Percentiles rank a stretch among this genome's conserved stretches.
Conservation (phyloP, 2,888 invertebrate species). For the Trachelus iudaicus region DNA sequence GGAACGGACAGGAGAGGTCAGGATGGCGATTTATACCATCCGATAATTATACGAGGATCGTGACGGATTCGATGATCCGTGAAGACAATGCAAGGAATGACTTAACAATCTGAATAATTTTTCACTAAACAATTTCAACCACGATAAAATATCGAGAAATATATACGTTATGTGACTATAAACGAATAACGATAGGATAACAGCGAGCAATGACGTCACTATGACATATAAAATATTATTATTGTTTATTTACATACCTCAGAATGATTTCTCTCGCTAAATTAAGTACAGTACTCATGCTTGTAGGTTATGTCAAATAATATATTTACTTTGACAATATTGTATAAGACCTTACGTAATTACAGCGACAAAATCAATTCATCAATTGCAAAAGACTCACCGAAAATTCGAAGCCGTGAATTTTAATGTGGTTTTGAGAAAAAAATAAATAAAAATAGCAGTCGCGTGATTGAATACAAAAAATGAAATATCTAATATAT, state of each 20-base stretch:
- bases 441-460: not conserved
- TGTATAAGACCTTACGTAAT: not conserved
- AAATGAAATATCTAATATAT: not conserved
- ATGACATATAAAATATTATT: not conserved
- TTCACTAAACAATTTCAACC: not conserved
- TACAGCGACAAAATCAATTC: not conserved
- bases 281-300: too few species aligned
- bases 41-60: not conserved
- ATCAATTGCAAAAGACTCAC: not conserved
- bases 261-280: not conserved
- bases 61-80: not conserved
- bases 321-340: too few species aligned
- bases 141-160: not conserved
- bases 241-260: not conserved
- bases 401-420: not conserved
- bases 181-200: not conserved
- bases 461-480: not conserved
- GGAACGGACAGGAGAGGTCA: not conserved
- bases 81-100: not conserved
- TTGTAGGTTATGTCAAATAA: too few species aligned
- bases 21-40: not conserved
- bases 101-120: not conserved
- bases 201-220: not conserved
- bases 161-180: not conserved
- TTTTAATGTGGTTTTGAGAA: not conserved